These are phyloP conservation scores for Diplosoma virens DNA, from an alignment of 23 tunicate species.

Conservation along the genomic window DNA sequence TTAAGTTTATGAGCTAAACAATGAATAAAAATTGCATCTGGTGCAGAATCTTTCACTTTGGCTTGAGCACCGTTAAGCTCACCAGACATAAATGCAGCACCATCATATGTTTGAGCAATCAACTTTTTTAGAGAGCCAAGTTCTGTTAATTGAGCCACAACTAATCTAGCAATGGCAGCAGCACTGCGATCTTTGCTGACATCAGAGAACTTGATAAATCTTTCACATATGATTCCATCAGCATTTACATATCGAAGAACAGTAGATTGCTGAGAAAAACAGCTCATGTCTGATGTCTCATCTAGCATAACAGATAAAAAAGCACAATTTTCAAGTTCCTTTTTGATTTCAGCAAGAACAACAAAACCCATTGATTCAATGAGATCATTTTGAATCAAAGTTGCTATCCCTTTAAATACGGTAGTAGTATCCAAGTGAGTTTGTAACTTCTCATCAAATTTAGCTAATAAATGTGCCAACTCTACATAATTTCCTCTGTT, in stretches of 20 bases:
- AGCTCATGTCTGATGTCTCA: conserved; percentile 14
- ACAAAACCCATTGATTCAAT: not conserved
- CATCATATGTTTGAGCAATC: conserved; percentile 13
- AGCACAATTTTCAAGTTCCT: not conserved
- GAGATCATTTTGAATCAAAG: conserved; percentile 7
- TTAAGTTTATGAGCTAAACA: conserved; percentile 3
- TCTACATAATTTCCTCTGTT: conserved; percentile 17
- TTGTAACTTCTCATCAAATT: conserved; percentile 9
- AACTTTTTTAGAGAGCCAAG: conserved; percentile 7
- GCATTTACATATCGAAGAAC: conserved; percentile 16
- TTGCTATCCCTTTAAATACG: not conserved
- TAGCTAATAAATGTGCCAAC: not conserved
- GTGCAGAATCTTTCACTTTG: conserved; percentile 10
- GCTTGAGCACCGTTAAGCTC: conserved; percentile 21
- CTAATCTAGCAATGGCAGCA: conserved; percentile 1
- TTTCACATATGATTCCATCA: conserved; percentile 5
- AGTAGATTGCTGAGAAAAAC: not conserved
- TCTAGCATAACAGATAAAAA: conserved; percentile 1
- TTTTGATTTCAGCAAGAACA: conserved; percentile 9
- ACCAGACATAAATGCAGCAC: conserved; percentile 7
- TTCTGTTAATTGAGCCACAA: conserved; percentile 9
- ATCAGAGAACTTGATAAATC: conserved; percentile 11
- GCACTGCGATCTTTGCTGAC: conserved; percentile 15
- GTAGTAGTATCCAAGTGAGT: not conserved
- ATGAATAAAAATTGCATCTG: conserved; percentile 17